Percentiles rank a stretch among this genome's conserved stretches.
These are phyloP conservation scores for Centruroides sculpturatus DNA, from an alignment of 1,140 invertebrate species.

Conservation along the genomic window DNA sequence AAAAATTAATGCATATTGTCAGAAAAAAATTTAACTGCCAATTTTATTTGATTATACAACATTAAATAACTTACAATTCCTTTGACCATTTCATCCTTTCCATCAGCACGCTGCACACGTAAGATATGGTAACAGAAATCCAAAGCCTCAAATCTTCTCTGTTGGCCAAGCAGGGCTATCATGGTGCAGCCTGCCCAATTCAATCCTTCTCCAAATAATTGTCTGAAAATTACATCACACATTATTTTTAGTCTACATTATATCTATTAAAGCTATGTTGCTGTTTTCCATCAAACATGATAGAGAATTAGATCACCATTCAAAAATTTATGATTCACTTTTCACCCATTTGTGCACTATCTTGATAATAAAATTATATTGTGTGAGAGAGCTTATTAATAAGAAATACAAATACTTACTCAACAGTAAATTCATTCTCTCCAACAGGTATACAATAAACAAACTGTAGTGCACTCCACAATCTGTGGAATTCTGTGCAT, in stretches of 20 bases:
- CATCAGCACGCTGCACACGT: constrained; percentile 87
- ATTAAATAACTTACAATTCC: constrained; percentile 66
- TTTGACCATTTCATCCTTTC: constrained; percentile 89
- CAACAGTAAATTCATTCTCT: constrained; percentile 93
- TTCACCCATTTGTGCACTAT: no score
- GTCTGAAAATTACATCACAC: constrained; percentile 37
- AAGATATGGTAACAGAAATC: constrained; percentile 99
- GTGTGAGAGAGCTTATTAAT: no score
- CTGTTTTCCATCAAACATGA: no score
- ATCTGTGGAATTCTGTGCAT: constrained; percentile 89
- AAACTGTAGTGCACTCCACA: constrained; percentile 98
- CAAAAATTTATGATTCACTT: no score
- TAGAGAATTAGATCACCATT: no score
- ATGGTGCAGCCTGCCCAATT: constrained; percentile 99
- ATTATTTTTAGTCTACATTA: no score
- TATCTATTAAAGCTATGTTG: no score
- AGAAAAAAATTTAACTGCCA: background rate
- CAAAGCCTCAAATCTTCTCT: constrained; percentile 89
- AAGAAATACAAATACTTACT: constrained; percentile 45
- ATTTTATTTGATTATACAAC: no score
- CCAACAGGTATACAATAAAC: constrained; percentile 93
- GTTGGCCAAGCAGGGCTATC: constrained; percentile 90
- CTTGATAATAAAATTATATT: no score
- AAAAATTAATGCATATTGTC: background rate
- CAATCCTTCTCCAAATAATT: constrained; percentile 94